Conservation (phyloP, 2,797 vertebrate genomes). For the Helarctos malayanus region DNA sequence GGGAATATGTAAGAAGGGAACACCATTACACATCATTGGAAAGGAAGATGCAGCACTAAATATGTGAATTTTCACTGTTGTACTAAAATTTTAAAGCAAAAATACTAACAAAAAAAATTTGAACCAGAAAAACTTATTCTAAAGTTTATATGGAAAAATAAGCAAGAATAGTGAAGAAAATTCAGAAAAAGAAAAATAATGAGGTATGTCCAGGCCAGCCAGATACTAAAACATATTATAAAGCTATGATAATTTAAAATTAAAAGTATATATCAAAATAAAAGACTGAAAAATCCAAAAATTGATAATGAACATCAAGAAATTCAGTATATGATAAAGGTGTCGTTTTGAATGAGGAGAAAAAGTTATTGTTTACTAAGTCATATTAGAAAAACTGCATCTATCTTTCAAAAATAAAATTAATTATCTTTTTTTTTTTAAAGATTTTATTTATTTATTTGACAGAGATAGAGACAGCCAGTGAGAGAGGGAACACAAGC, state of each 20-base stretch:
- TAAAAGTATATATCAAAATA: not conserved
- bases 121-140: not conserved
- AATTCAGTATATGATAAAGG: not conserved
- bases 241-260: conserved; percentile 25
- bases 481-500: no score
- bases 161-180: not conserved
- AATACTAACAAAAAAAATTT: not conserved
- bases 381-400: not conserved
- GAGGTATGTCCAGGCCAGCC: not conserved
- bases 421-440: no score
- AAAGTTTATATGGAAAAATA: not conserved
- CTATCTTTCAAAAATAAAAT: not conserved
- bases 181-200: not conserved
- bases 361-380: not conserved
- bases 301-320: not conserved
- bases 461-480: no score
- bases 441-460: no score
- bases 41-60: not conserved
- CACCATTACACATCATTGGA: not conserved
- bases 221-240: not conserved
- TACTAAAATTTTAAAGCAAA: not conserved
- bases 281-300: conserved; percentile 30
- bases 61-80: not conserved
- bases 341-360: not conserved
- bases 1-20: not conserved